Evolutionary conservation across 2,888 invertebrate genomes (phyloP).

Genomic region (Sialis lutaria): DNA sequence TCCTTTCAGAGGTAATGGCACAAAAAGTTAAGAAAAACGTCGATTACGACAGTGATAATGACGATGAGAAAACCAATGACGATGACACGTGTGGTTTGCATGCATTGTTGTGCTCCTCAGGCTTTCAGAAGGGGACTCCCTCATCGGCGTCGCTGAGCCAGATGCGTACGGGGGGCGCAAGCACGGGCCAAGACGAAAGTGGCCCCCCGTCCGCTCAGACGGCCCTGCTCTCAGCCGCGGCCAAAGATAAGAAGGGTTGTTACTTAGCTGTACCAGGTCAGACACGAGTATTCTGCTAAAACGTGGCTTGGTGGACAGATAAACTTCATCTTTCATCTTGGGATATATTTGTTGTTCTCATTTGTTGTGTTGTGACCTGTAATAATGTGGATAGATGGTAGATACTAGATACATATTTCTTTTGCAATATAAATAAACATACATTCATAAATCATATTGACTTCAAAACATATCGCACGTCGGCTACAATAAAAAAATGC

Average conservation of each 20-base stretch:
- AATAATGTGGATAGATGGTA: too few species aligned
- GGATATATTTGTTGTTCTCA: too few species aligned
- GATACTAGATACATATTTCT: too few species aligned
- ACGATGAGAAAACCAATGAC: not conserved
- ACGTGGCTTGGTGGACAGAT: too few species aligned
- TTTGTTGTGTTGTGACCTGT: too few species aligned
- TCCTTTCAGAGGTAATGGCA: not conserved
- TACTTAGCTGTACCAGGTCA: conserved; percentile 39
- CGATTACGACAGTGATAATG: not conserved
- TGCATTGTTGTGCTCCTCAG: conserved; percentile 26
- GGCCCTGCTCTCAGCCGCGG: conserved; percentile 5
- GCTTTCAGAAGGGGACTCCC: conserved; percentile 19
- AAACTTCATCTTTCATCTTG: too few species aligned
- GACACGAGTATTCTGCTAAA: conserved; percentile 9
- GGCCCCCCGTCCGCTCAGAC: conserved; percentile 5
- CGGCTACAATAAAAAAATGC: too few species aligned
- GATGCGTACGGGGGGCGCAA: not conserved
- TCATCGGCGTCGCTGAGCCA: conserved; percentile 6
- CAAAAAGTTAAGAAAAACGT: not conserved
- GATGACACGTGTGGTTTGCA: conserved; percentile 21
- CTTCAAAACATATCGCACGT: too few species aligned
- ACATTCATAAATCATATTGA: too few species aligned
- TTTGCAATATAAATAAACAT: too few species aligned
- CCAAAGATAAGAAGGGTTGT: conserved; percentile 33
- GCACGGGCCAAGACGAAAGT: too few species aligned